Conservation (phyloP, 1,140 invertebrate species). For the Trichonephila clavipes region DNA sequence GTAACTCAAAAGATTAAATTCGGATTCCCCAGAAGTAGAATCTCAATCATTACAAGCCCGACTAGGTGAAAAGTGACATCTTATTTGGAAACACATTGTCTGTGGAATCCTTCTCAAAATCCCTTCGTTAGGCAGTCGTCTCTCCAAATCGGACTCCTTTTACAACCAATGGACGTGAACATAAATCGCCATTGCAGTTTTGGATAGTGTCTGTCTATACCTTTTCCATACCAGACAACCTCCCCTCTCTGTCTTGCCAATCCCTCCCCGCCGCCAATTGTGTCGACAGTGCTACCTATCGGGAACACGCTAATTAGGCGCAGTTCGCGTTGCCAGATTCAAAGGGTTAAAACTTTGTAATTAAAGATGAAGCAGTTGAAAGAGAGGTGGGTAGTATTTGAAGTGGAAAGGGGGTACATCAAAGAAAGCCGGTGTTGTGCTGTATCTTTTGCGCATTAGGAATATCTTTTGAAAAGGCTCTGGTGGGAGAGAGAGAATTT, state of each 20-base stretch:
- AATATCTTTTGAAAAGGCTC: slow-evolving; percentile 5
- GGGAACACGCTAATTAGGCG: slow-evolving; percentile 54
- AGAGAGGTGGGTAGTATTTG: neutral
- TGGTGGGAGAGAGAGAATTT: neutral
- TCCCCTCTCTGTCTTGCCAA: neutral
- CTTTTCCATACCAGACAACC: slow-evolving; percentile 1
- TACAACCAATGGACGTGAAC: neutral
- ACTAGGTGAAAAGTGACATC: neutral
- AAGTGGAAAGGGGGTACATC: slow-evolving; percentile 33
- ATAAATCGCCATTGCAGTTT: too few species aligned
- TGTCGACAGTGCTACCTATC: slow-evolving; percentile 56
- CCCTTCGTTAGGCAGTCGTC: neutral
- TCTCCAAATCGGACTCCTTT: neutral
- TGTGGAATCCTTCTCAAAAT: slow-evolving; percentile 17
- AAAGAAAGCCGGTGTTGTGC: slow-evolving; percentile 8
- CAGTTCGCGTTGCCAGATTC: slow-evolving; percentile 63
- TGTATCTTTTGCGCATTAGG: slow-evolving; percentile 39
- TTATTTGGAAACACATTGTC: neutral
- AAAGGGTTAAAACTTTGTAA: slow-evolving; percentile 73
- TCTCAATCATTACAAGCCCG: neutral
- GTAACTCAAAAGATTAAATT: neutral
- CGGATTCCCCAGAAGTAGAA: neutral
- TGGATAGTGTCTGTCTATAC: neutral
- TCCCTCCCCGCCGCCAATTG: neutral
- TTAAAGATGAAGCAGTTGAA: slow-evolving; percentile 58